Conservation (phyloP, 2,888 invertebrate species). For the Mactromeris polynyma region DNA sequence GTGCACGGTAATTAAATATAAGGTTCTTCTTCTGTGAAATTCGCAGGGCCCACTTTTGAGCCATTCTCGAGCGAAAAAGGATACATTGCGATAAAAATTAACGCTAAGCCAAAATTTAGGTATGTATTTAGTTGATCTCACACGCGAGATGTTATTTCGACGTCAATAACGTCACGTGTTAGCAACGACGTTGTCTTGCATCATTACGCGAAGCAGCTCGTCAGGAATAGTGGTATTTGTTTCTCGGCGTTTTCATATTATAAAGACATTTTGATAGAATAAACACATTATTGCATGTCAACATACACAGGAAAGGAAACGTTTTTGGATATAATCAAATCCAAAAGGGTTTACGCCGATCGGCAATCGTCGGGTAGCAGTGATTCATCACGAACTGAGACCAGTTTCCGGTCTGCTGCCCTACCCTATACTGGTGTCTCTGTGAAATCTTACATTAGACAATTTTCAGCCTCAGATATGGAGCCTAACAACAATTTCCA, state of each 20-base stretch:
- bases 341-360: conserved; percentile 24
- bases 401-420: neutral
- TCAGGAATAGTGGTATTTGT: neutral
- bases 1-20: too few species aligned
- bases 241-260: neutral
- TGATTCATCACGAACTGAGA: neutral
- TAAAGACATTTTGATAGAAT: neutral
- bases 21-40: too few species aligned
- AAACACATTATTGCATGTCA: neutral
- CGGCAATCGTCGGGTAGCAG: neutral
- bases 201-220: neutral
- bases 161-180: conserved; percentile 31
- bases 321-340: conserved; percentile 32
- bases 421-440: neutral
- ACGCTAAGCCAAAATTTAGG: too few species aligned
- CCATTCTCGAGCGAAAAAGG: too few species aligned
- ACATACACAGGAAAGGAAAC: neutral
- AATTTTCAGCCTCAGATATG: neutral
- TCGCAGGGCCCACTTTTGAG: too few species aligned
- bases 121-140: too few species aligned
- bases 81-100: too few species aligned
- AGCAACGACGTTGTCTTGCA: neutral
- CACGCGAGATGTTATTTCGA: conserved; percentile 1
- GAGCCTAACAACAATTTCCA: neutral
- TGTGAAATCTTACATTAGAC: neutral